Base-by-base conservation (phyloP, 2,113 vertebrate species). In the Xenopus laevis region DNA sequence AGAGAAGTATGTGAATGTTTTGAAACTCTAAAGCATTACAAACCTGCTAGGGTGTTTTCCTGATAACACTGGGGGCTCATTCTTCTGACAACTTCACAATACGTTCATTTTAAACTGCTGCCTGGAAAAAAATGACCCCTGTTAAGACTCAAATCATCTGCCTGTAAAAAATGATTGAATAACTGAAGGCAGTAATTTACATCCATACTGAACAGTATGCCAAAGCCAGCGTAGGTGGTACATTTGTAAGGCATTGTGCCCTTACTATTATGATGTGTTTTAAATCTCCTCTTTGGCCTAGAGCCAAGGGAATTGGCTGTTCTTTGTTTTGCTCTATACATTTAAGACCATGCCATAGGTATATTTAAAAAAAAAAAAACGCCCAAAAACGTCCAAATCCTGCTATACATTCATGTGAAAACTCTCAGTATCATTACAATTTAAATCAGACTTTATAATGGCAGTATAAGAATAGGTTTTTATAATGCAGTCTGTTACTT, bases 141-240 rank as follows among this genome's bases (percentile, higher is more conserved):
- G 59, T 23, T 20, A 64, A 72, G 60, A 72, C 46, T 62, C 23
- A 72, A 60, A 33, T 72, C 44, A 64, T 64, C 71, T 64, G 46
- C 50, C 45, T 72, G 60, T 72, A 72, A 64, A 64, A 63, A 33
- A 64, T 62, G 21, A 18, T 59, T 63, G 47, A 72, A 72, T 72
- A 71, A 50, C 20, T 47, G 58, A 71, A 61, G 58, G 44, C 23
- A 15, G 61, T 64, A 72, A 72, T 72, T 72, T 72, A 72, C 61
- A 72, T 64, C 61, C 59, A 47, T 27, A 53, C 61, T 64, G 60
- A 72, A 72, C 71, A 72, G 59, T 72, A 64, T 72, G 47, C 46
- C 71, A 53, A 53, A 72, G 63, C 23, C 47, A 64, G 60, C 47
- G 60, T 72, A 72, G 71, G 71, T 53, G 71, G 71, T 53, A 63